Conservation (phyloP, 2,113 vertebrate species). For the Ciconia stormi region DNA sequence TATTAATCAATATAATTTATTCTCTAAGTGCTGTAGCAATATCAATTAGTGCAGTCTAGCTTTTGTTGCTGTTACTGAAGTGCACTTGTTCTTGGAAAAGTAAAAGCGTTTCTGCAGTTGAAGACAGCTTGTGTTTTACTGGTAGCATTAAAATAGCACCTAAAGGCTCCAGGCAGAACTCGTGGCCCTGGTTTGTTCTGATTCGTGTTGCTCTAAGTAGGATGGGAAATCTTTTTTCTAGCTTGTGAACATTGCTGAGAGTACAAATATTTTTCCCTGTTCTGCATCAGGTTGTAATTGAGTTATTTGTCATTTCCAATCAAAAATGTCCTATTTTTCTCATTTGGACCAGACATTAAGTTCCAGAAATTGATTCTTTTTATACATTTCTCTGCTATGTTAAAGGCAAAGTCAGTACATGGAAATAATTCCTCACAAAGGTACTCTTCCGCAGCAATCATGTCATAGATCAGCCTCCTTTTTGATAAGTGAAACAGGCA, state of each 20-base stretch:
- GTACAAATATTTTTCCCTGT: background rate
- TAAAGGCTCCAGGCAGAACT: background rate
- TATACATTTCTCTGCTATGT: background rate
- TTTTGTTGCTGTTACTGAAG: background rate
- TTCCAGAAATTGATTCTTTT: background rate
- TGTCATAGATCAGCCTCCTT: background rate
- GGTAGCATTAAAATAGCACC: background rate
- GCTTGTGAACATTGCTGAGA: background rate
- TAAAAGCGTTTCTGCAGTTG: background rate
- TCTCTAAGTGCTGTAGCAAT: background rate
- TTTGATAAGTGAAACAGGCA: background rate
- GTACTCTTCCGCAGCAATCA: background rate
- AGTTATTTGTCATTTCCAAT: background rate
- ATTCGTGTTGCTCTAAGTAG: fast-evolving
- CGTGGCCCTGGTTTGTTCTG: background rate
- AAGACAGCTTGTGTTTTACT: background rate
- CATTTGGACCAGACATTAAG: background rate
- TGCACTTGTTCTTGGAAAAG: background rate
- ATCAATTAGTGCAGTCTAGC: background rate
- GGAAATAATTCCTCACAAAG: background rate
- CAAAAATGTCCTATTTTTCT: background rate
- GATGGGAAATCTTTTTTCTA: background rate
- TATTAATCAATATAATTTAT: background rate
- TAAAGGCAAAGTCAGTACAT: background rate
- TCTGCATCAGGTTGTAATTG: background rate